phyloP scores from a whole-genome alignment of 1,140 invertebrate genomes.

The Trichonephila inaurata region DNA sequence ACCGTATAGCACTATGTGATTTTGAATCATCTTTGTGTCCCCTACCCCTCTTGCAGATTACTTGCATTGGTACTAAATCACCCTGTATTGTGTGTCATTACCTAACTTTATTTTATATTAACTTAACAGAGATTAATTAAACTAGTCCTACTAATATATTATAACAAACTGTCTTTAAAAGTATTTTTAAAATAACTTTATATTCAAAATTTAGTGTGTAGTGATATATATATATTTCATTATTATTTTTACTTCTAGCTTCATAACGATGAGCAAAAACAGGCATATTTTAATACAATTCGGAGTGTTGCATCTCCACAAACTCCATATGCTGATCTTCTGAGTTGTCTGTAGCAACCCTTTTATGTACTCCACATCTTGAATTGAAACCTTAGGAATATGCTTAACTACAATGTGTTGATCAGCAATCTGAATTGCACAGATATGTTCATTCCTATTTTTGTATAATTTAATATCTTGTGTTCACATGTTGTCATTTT shows the following conservation, averaged over 20 bases:
- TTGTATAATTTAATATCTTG: slow-evolving; percentile 16
- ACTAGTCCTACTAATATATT: no score
- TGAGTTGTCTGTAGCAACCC: slow-evolving; percentile 62
- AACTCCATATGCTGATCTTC: slow-evolving; percentile 77
- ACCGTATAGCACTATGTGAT: no score
- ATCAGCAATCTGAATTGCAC: slow-evolving; percentile 1
- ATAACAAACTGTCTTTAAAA: no score
- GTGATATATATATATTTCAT: no score
- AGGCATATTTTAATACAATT: slow-evolving; percentile 76
- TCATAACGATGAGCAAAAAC: slow-evolving; percentile 76
- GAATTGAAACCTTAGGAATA: not conserved
- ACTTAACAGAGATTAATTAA: no score
- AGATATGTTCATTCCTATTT: slow-evolving; percentile 50
- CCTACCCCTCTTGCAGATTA: no score
- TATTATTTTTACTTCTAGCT: slow-evolving; percentile 49
- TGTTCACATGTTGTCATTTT: not conserved
- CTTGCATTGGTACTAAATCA: no score
- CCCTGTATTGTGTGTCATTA: no score
- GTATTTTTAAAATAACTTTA: no score
- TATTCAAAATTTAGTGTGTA: no score
- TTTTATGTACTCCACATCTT: not conserved
- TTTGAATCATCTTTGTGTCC: no score
- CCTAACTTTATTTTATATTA: no score
- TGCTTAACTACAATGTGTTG: not conserved
- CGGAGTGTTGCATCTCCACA: slow-evolving; percentile 74